These are phyloP conservation scores for Idaea dimidiata DNA, from an alignment of 2,888 invertebrate species.

Conservation along the genomic window DNA sequence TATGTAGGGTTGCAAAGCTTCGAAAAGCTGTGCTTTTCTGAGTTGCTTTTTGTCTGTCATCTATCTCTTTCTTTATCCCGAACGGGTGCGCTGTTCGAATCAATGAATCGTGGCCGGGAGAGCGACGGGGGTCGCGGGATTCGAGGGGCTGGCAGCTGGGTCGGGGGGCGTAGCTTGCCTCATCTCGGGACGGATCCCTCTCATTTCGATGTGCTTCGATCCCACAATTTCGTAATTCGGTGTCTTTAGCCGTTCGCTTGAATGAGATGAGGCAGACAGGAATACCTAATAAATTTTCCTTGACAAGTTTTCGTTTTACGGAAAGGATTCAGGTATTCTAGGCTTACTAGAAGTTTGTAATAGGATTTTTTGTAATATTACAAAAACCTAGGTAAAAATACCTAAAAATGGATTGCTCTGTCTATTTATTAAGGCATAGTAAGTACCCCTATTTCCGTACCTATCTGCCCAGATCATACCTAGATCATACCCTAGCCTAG, in stretches of 20 bases:
- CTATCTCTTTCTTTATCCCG: constrained; percentile 66
- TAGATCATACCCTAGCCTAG: too few relatives aligned
- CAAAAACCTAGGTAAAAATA: background rate
- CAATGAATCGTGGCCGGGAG: constrained; percentile 76
- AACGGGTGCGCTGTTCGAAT: constrained; percentile 64
- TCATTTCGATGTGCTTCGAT: background rate
- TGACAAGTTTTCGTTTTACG: background rate
- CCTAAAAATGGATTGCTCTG: too few relatives aligned
- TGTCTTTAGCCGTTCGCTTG: background rate
- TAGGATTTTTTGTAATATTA: background rate
- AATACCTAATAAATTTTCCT: background rate
- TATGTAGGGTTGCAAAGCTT: constrained; percentile 17
- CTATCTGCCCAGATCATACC: too few relatives aligned
- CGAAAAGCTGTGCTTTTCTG: background rate
- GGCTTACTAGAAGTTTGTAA: background rate
- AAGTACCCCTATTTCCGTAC: too few relatives aligned
- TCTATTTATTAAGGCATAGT: too few relatives aligned
- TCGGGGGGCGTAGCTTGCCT: constrained; percentile 32
- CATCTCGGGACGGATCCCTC: constrained; percentile 31
- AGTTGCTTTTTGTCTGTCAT: constrained; percentile 41
- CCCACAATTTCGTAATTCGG: constrained; percentile 4
- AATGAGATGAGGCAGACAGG: background rate
- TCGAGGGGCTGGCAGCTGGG: constrained; percentile 2
- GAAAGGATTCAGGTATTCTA: too few relatives aligned
- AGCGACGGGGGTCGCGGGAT: constrained; percentile 4